phyloP scores from a whole-genome alignment of 1,140 invertebrate genomes.

The roundworm (Caenorhabditis elegans) region WBcel235 BX284606.5:3154501-3155000 shows the following conservation, averaged over 20 bases:
- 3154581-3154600: too few species aligned
- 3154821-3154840: background rate
- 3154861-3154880: background rate
- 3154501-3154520: too few species aligned
- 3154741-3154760: slow-evolving; percentile 22
- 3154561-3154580: too few species aligned
- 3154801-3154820: too few species aligned
- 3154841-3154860: background rate
- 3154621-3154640: background rate
- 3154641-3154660: background rate
- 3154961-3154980: background rate
- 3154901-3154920: background rate
- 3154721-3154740: background rate
- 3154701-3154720: background rate
- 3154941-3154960: background rate
- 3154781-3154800: background rate
- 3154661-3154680: background rate
- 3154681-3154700: background rate
- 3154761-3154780: background rate
- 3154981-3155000: slow-evolving; percentile 10
- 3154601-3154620: too few species aligned
- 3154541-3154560: too few species aligned
- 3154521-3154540: too few species aligned
- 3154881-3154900: background rate
- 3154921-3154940: background rate